Evolutionary conservation across 2,888 invertebrate species (phyloP).

Genomic region (Andrena bucephala): DNA sequence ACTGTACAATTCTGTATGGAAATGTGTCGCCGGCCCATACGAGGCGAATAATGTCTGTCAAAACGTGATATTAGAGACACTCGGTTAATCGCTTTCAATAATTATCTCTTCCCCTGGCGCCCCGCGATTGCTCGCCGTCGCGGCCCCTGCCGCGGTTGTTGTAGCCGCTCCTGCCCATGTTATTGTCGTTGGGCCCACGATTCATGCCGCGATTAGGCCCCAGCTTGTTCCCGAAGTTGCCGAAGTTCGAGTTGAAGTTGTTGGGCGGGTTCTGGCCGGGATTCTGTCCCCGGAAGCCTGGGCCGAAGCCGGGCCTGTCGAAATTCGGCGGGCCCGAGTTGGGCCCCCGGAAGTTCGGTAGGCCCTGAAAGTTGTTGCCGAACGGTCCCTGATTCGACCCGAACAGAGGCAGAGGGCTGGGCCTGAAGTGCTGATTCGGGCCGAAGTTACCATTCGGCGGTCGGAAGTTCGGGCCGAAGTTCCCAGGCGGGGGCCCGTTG

Average conservation of each 20-base stretch:
- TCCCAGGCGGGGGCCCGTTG: conserved; percentile 78
- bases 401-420: conserved; percentile 78
- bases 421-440: conserved; percentile 79
- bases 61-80: conserved; percentile 20
- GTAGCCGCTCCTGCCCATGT: conserved; percentile 74
- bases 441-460: conserved; percentile 81
- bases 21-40: conserved; percentile 10
- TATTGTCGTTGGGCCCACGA: conserved; percentile 75
- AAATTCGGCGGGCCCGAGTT: conserved; percentile 79
- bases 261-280: conserved; percentile 72
- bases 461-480: conserved; percentile 76
- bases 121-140: conserved; percentile 76
- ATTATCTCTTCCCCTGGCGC: conserved; percentile 77
- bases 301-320: conserved; percentile 79
- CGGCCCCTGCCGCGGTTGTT: conserved; percentile 78
- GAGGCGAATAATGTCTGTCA: conserved; percentile 29
- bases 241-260: conserved; percentile 70
- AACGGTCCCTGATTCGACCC: conserved; percentile 76
- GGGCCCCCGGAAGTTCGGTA: conserved; percentile 79
- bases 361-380: conserved; percentile 76
- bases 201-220: conserved; percentile 77
- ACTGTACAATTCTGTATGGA: conserved; percentile 42
- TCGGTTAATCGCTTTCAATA: conserved; percentile 67
- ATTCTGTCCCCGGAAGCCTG: conserved; percentile 78
- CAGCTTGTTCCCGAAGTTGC: conserved; percentile 75